Conservation (phyloP, 1,140 invertebrate genomes). For the Amyelois transitella region DNA sequence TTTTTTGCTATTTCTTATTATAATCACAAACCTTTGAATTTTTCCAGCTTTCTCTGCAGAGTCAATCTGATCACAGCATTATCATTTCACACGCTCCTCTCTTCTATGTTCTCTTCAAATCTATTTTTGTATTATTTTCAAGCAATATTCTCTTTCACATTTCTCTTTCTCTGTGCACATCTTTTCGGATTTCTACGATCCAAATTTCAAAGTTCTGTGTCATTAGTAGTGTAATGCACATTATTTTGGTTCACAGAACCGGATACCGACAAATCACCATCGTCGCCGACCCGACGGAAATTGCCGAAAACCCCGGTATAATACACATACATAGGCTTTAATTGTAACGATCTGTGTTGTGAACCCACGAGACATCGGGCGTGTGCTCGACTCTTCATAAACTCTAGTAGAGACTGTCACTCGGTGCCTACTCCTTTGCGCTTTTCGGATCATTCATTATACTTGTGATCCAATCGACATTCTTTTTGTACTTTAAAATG, state of each 20-base stretch:
- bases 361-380: conserved; percentile 58
- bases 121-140: not conserved
- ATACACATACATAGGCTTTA: conserved; percentile 72
- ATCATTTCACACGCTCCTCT: not conserved
- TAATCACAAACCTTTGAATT: not conserved
- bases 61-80: not conserved
- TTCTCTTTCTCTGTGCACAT: not conserved
- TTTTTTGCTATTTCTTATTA: not conserved
- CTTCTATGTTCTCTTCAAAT: not conserved
- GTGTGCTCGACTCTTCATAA: conserved; percentile 46
- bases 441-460: conserved; percentile 41
- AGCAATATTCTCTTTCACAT: not conserved
- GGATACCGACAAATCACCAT: conserved; percentile 86
- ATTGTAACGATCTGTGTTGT: conserved; percentile 70
- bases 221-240: conserved; percentile 22
- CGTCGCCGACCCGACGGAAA: conserved; percentile 91
- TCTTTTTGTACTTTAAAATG: conserved; percentile 17
- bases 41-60: not conserved
- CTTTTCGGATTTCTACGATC: not conserved
- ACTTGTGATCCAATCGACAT: conserved; percentile 23
- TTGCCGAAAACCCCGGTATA: conserved; percentile 96
- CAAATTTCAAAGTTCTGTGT: not conserved
- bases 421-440: conserved; percentile 62
- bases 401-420: conserved; percentile 67
- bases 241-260: conserved; percentile 78